Percentiles rank a stretch among this genome's conserved stretches.
These are phyloP conservation scores for Hypotaenidia philippensis DNA, from an alignment of 2,797 vertebrate genomes.

Conservation along the genomic window DNA sequence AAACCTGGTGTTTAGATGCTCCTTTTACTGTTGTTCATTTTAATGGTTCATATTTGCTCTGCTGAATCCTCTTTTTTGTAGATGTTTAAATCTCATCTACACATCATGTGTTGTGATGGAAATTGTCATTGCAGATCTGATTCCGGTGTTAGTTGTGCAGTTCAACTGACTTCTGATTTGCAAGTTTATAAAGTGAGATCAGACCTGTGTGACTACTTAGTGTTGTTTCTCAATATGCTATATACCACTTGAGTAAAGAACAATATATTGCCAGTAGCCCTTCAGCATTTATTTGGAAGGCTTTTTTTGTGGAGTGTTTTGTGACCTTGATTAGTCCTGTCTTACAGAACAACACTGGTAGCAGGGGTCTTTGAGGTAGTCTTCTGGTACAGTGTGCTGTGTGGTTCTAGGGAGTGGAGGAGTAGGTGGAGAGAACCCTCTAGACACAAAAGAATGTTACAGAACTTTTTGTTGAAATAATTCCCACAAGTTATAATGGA, in stretches of 20 bases:
- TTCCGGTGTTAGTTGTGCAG: background rate
- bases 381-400: background rate
- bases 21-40: background rate
- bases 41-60: background rate
- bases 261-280: background rate
- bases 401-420: background rate
- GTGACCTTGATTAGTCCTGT: conserved; percentile 3
- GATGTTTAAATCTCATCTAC: background rate
- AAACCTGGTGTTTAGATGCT: background rate
- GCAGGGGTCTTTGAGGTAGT: background rate
- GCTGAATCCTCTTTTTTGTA: background rate
- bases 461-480: conserved; percentile 38
- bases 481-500: conserved; percentile 27
- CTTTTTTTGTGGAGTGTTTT: background rate
- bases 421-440: background rate
- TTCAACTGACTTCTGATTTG: background rate
- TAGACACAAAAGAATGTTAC: conserved; percentile 17
- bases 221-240: background rate
- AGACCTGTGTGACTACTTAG: background rate
- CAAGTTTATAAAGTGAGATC: background rate
- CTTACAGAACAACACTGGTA: conserved; percentile 17
- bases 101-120: background rate
- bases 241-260: background rate
- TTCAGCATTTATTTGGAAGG: background rate
- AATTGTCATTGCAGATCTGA: background rate